phyloP scores from a whole-genome alignment of 2,113 vertebrate genomes.

The Madoqua kirkii region DNA sequence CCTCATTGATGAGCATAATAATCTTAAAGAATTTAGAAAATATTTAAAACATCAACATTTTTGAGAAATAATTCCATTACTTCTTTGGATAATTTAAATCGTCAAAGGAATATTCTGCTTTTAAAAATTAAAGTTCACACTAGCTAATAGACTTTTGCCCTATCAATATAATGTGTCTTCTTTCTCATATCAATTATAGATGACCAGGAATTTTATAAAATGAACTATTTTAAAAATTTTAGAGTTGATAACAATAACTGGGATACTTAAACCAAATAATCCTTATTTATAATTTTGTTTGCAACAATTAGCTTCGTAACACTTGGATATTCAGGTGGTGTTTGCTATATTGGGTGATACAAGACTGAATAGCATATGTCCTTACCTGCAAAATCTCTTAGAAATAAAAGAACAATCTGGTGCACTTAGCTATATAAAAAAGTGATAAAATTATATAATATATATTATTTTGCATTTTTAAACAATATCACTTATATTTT shows the following conservation, averaged over 20 bases:
- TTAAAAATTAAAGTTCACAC: neutral
- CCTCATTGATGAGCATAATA: neutral
- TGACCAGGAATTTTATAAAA: neutral
- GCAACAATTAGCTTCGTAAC: neutral
- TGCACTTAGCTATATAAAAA: neutral
- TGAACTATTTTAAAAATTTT: neutral
- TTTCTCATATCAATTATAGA: neutral
- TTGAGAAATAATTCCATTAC: neutral
- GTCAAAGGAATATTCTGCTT: neutral
- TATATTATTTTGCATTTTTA: neutral
- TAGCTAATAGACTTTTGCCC: neutral
- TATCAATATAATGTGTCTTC: neutral
- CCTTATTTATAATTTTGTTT: conserved; percentile 31
- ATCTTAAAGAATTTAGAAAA: neutral
- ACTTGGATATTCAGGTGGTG: neutral
- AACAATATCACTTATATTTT: neutral
- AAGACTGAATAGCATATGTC: neutral
- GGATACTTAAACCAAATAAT: neutral
- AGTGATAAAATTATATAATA: neutral
- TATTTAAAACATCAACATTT: neutral
- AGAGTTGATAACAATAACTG: neutral
- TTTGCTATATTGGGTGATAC: neutral
- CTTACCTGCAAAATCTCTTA: neutral
- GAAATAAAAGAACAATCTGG: neutral
- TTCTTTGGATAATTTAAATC: neutral